Conservation (phyloP, 2,888 invertebrate genomes). For the Nemapogon koenigi region DNA sequence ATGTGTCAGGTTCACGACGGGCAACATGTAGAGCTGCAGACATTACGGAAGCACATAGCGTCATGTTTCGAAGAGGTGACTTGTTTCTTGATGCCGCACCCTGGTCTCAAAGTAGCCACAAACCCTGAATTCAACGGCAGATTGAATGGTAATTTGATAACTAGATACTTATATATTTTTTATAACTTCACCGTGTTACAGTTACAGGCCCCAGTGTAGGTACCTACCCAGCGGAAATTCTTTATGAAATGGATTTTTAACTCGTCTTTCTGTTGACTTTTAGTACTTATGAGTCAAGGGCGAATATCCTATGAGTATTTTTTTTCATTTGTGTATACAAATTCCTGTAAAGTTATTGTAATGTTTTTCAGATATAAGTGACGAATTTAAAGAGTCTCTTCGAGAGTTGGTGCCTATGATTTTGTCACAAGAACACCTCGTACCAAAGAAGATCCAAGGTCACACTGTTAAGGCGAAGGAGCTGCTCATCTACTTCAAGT, state of each 20-base stretch:
- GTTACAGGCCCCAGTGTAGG: no score
- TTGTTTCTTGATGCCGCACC: slow-evolving; percentile 98
- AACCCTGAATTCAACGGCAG: slow-evolving; percentile 94
- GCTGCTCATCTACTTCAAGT: slow-evolving; percentile 95
- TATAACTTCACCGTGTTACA: not conserved
- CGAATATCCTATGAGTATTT: no score
- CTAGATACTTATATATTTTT: not conserved
- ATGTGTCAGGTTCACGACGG: slow-evolving; percentile 82
- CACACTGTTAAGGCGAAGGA: slow-evolving; percentile 90
- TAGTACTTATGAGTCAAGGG: no score
- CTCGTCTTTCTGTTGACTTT: no score
- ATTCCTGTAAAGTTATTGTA: slow-evolving; percentile 2
- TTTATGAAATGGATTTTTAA: no score
- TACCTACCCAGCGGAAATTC: no score
- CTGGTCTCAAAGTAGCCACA: slow-evolving; percentile 94
- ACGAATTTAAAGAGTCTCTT: slow-evolving; percentile 87
- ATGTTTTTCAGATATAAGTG: slow-evolving; percentile 79
- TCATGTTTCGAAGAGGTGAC: slow-evolving; percentile 93
- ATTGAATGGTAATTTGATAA: slow-evolving; percentile 67
- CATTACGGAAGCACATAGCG: slow-evolving; percentile 86
- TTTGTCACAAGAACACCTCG: slow-evolving; percentile 85
- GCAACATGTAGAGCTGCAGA: slow-evolving; percentile 94
- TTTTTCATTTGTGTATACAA: no score
- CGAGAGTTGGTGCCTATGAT: slow-evolving; percentile 85
- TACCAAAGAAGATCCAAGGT: slow-evolving; percentile 94